Evolutionary conservation across 2,797 vertebrate species (phyloP).

Genomic region (Pagetopsis macropterus): DNA sequence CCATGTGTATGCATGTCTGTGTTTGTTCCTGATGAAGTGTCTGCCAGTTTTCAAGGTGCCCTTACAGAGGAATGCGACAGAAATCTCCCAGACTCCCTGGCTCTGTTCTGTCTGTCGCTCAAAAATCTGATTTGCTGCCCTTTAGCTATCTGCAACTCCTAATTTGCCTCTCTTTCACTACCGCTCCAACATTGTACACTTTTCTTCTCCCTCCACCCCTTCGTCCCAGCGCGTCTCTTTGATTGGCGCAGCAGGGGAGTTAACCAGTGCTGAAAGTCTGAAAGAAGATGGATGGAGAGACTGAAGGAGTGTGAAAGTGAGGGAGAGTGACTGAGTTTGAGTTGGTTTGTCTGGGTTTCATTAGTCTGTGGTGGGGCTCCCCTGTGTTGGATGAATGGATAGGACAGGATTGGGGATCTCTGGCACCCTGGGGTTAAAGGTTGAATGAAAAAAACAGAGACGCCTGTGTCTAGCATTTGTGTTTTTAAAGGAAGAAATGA

Average conservation of each 20-base stretch:
- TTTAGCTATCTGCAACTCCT: constrained; percentile 58
- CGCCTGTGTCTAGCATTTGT: constrained; percentile 35
- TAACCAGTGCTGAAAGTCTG: constrained; percentile 62
- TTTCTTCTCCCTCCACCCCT: constrained; percentile 25
- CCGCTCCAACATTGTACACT: constrained; percentile 9
- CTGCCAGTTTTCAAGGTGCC: constrained; percentile 76
- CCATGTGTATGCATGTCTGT: constrained; percentile 36
- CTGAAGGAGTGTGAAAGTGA: constrained; percentile 54
- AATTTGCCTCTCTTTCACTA: constrained; percentile 39
- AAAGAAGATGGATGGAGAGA: constrained; percentile 74
- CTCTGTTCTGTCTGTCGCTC: constrained; percentile 57
- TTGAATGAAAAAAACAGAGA: constrained; percentile 48
- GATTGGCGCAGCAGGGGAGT: constrained; percentile 58
- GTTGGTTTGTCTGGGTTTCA: constrained; percentile 69
- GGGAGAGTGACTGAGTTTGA: constrained; percentile 55
- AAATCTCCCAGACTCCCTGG: constrained; percentile 48
- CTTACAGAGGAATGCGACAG: constrained; percentile 66
- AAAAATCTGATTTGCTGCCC: constrained; percentile 69
- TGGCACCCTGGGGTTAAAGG: constrained; percentile 71
- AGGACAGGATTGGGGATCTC: constrained; percentile 46
- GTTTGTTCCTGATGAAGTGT: constrained; percentile 39
- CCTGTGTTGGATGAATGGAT: constrained; percentile 59
- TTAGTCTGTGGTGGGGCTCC: constrained; percentile 65
- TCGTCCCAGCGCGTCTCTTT: constrained; percentile 39
- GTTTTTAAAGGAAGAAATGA: constrained; percentile 1